Evolutionary conservation across 2,113 vertebrate species (phyloP), one percentile per base, ranked within the genome.

Genomic region (Cricetomys ansorgei): DNA sequence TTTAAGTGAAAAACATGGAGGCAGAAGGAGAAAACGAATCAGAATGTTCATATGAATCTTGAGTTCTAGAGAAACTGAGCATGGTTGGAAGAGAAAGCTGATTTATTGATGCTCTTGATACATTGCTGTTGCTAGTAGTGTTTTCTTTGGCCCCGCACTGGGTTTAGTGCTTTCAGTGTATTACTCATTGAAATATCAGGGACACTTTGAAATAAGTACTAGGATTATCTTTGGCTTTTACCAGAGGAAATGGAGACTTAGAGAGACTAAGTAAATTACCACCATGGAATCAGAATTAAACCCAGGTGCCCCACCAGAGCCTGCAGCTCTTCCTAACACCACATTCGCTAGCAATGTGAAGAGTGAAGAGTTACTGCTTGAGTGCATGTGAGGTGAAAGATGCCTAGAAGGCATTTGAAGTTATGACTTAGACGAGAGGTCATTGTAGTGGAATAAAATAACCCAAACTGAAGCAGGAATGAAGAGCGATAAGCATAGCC

Each of bases 1-100:
- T 89, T 53, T 93, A 73, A 73, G 55, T 87, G 57, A 79, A 94
- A 94, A 92, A 40, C 65, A 70, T 10, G 13, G n/a, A n/a, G 89
- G 64, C 57, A 57, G 16, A 55, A 85, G 65, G 55, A 69, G 86
- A 76, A 83, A 50, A n/a, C 45, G 69, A 79, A 31, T 50, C 43
- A 76, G 4, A 23, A 75, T 83, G 53, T 91, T 29, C 7, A 7
- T 59, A 50, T 67, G 75, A 73, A 31, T 79, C 77, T 86, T 62
- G 53, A 43, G 29, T 57, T 80, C 80, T 83, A 69, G 83, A 92
- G 34, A 87, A 23, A 64, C 10, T 40, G 34, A 55, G 40, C 16
- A 75, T 55, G 83, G 21, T 65, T 1, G 1, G 40, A 70, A 50
- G 96, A 55, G 19, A 67, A 1, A 29, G n/a, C 67, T 70, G 40